These are phyloP conservation scores for Botia almorhae DNA, from an alignment of 2,797 vertebrate species.

Conservation along the genomic window DNA sequence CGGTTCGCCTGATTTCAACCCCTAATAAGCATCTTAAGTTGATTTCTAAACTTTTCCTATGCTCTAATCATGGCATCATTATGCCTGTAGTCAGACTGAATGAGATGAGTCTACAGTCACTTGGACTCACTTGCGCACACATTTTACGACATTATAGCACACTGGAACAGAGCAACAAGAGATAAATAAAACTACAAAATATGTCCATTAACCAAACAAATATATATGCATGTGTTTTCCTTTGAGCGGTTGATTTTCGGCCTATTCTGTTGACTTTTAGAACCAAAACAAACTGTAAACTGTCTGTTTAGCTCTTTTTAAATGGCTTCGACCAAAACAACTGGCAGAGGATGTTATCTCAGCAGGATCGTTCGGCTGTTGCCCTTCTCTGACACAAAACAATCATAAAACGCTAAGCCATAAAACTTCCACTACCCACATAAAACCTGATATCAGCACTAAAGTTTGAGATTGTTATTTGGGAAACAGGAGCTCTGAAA, in stretches of 20 bases:
- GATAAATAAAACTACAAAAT: constrained; percentile 3
- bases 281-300: constrained; percentile 12
- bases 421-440: constrained; percentile 33
- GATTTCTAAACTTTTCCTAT: constrained; percentile 67
- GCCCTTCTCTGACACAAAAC: constrained; percentile 35
- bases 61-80: not conserved
- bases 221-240: not conserved
- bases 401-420: constrained; percentile 9
- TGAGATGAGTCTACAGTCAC: not conserved
- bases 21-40: constrained; percentile 68
- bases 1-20: constrained; percentile 70
- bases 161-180: not conserved
- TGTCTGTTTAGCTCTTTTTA: constrained; percentile 19
- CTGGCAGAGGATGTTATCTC: constrained; percentile 23
- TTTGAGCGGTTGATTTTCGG: not conserved
- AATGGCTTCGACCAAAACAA: constrained; percentile 18
- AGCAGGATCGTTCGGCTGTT: constrained; percentile 30
- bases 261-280: not conserved
- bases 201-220: not conserved
- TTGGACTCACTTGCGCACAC: not conserved
- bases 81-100: constrained; percentile 17
- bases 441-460: constrained; percentile 36
- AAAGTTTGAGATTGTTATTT: constrained; percentile 15
- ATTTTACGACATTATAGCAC: constrained; percentile 17
- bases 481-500: constrained; percentile 14